Conservation (phyloP, 2,113 vertebrate genomes). For the Xiphias gladius region DNA sequence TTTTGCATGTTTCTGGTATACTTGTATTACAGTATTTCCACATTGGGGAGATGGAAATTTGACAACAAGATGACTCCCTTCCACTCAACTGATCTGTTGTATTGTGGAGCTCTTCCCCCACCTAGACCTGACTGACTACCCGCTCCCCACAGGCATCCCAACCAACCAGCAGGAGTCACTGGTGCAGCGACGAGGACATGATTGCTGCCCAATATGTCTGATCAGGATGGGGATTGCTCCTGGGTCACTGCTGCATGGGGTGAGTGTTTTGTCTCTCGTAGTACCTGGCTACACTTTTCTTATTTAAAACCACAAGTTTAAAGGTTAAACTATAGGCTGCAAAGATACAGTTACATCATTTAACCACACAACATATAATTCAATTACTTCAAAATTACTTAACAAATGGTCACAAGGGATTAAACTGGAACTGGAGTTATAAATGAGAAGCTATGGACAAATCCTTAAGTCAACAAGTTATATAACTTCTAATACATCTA, state of each 20-base stretch:
- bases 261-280: background rate
- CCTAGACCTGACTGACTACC: background rate
- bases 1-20: background rate
- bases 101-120: background rate
- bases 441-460: too few relatives aligned
- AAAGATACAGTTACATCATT: too few relatives aligned
- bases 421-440: background rate
- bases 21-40: background rate
- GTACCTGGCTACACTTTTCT: background rate
- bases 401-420: background rate
- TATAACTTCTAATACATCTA: too few relatives aligned
- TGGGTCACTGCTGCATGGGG: background rate
- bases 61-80: background rate
- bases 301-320: background rate
- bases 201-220: background rate
- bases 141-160: background rate
- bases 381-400: background rate
- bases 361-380: background rate
- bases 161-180: background rate
- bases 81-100: background rate
- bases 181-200: background rate
- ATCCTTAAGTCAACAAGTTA: too few relatives aligned
- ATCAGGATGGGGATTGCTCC: conserved; percentile 7
- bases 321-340: background rate
- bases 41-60: background rate